Percentiles rank a stretch among this genome's conserved stretches.
These are phyloP conservation scores for Abramis brama DNA, from an alignment of 2,113 vertebrate genomes.

Conservation along the genomic window DNA sequence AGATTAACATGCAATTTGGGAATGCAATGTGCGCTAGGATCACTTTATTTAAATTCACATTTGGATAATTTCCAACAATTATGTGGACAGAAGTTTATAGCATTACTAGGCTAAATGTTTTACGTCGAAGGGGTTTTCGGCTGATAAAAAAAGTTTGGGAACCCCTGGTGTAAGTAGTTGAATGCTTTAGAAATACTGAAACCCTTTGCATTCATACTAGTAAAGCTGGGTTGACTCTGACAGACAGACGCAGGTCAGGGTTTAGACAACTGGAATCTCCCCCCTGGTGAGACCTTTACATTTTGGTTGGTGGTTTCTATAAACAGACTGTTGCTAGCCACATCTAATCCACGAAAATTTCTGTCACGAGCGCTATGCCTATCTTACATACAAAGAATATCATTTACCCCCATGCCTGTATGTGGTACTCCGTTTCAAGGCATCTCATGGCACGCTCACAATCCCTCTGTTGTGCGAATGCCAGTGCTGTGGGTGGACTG, in stretches of 20 bases:
- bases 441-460: conserved; percentile 21
- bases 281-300: conserved; percentile 74
- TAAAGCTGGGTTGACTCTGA: conserved; percentile 8
- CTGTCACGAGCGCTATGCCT: conserved; percentile 9
- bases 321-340: conserved; percentile 48
- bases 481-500: conserved; percentile 24
- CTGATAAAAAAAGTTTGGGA: too few species aligned
- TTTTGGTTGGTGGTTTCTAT: conserved; percentile 53
- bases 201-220: conserved; percentile 2
- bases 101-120: too few species aligned
- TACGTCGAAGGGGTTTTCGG: too few species aligned
- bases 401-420: conserved; percentile 33
- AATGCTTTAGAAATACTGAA: conserved; percentile 11
- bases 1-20: too few species aligned
- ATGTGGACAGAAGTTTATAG: too few species aligned
- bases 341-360: conserved; percentile 33
- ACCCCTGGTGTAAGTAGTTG: neutral
- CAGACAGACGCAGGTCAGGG: conserved; percentile 63
- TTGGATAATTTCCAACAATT: too few species aligned
- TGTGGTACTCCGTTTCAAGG: conserved; percentile 25
- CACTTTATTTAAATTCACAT: too few species aligned
- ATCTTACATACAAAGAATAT: conserved; percentile 23
- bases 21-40: too few species aligned
- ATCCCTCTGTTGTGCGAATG: conserved; percentile 12
- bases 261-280: conserved; percentile 79